Evolutionary conservation across 2,113 vertebrate genomes (phyloP), one percentile per base, ranked within the genome.

Genomic region (Gallinago undulata): DNA sequence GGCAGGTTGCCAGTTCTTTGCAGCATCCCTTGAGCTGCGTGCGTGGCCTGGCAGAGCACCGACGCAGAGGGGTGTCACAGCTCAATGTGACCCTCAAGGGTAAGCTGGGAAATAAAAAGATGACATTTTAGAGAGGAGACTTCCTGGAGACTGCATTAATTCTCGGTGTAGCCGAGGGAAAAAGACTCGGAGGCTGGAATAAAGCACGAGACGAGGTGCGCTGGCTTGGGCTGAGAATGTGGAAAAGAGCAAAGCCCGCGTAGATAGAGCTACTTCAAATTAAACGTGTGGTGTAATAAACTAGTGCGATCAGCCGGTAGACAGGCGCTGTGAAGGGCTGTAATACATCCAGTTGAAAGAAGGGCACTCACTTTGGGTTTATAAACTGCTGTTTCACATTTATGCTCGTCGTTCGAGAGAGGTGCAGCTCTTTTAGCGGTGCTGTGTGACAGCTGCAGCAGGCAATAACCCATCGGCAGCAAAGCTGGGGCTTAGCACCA

Each of bases 401-500:
- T 72, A 4, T 35, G 43, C 83, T 73, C 0, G 0, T 33, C 4
- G 5, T 63, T 73, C 39, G 57, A 35, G 45, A 0, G 53, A 68
- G 62, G 11, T 39, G 53, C 53, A 39, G 72, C 13, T 53, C 89
- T 59, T 72, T 3, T 19, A 45, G 50, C 15, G 3, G 47, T 10
- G 3, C 37, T 11, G 64, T 63, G n/a, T 35, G 92, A 28, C 95
- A 93, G 75, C 85, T 79, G 82, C 24, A 16, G 23, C 25, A 2
- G 3, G 35, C 11, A 28, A 7, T 51, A 13, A 64, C 39, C 6
- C 21, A 13, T 27, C 13, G 19, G 90, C 92, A 87, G 92, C 33
- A 0, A 30, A 64, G 84, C 73, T 18, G 53, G 80, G 72, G 88
- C 92, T 97, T 96, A 96, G 90, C 88, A 73, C 92, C 63, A 24